Percentiles rank a stretch among this genome's conserved stretches.
Conservation (phyloP, 2,888 invertebrate genomes). For the Pristionchus fissidentatus region DNA sequence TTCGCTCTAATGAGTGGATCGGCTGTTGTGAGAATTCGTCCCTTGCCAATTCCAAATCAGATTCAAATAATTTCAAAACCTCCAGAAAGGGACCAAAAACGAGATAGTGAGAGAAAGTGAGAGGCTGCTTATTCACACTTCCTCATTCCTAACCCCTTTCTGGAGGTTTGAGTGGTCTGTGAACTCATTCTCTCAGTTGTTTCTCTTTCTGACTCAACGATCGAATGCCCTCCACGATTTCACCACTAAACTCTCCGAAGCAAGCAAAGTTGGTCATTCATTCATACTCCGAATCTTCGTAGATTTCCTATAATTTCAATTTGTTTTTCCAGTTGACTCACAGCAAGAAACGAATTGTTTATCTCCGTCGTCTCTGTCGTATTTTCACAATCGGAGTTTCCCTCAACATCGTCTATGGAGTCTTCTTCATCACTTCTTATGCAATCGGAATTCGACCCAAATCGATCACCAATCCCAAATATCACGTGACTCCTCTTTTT, state of each 20-base stretch:
- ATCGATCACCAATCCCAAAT: constrained; percentile 3
- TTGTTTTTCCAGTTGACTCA: not conserved
- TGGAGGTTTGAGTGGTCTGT: too few species aligned
- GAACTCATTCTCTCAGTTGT: not conserved
- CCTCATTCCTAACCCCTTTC: too few species aligned
- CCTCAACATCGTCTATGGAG: constrained; percentile 10
- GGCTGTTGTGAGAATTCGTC: not conserved
- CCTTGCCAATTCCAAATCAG: not conserved
- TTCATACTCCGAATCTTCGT: not conserved
- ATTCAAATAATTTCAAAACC: too few species aligned
- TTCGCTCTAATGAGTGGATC: constrained; percentile 24
- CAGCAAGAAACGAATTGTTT: not conserved
- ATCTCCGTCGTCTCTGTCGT: constrained; percentile 10
- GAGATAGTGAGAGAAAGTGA: too few species aligned
- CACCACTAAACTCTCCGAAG: not conserved
- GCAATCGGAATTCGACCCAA: not conserved
- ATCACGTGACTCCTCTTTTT: not conserved
- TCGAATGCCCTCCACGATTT: constrained; percentile 4
- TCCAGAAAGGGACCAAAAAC: too few species aligned
- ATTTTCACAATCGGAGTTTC: constrained; percentile 4
- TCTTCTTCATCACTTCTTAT: not conserved
- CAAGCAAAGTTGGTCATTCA: not conserved
- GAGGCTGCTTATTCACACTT: too few species aligned
- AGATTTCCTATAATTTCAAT: not conserved
- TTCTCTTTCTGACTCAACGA: not conserved